Conservation (phyloP, 2,797 vertebrate species). For the Notoglanidium macrostoma region DNA sequence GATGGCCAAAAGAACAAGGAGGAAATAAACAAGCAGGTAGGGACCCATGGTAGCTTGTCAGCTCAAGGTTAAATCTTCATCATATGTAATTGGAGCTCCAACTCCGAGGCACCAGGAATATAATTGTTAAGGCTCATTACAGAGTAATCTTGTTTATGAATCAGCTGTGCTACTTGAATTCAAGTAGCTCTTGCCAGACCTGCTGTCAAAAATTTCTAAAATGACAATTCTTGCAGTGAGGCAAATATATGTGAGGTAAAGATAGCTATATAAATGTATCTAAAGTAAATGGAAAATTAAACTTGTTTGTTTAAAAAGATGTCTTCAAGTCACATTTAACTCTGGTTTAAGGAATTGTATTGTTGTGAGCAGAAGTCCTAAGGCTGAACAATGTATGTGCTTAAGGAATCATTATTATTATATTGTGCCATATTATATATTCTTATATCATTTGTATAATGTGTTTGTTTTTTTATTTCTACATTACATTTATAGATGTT, state of each 20-base stretch:
- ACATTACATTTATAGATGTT: background rate
- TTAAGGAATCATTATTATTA: slow-evolving; percentile 16
- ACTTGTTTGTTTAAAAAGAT: background rate
- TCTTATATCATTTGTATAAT: background rate
- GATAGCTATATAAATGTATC: background rate
- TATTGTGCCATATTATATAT: background rate
- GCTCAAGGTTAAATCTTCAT: slow-evolving; percentile 42
- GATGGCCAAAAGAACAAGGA: slow-evolving; percentile 23
- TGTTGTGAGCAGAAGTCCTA: background rate
- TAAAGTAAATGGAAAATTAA: background rate
- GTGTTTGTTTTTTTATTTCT: background rate
- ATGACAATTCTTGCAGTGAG: background rate
- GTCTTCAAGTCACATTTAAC: background rate
- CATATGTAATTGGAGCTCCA: slow-evolving; percentile 45
- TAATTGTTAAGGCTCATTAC: background rate
- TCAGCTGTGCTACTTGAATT: slow-evolving; percentile 1
- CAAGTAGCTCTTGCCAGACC: background rate
- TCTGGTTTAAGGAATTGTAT: background rate
- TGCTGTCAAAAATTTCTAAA: background rate
- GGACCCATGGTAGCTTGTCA: background rate
- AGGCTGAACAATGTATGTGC: background rate
- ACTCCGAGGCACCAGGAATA: background rate
- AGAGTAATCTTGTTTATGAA: slow-evolving; percentile 32
- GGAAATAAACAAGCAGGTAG: slow-evolving; percentile 22
- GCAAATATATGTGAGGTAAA: background rate